phyloP scores from a whole-genome alignment of 2,797 vertebrate genomes.

The Furcifer pardalis region DNA sequence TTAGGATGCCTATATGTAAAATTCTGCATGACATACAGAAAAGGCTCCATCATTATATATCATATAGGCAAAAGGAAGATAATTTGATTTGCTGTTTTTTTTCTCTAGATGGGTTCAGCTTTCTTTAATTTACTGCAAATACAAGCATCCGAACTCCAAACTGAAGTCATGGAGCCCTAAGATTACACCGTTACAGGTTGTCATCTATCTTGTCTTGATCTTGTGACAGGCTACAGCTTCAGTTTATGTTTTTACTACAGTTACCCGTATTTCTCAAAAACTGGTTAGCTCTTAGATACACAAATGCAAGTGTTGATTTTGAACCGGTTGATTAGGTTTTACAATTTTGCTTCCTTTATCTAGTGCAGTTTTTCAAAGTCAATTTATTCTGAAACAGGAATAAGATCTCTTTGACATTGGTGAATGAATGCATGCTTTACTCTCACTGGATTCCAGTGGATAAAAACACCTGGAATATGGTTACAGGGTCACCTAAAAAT shows the following conservation, averaged over 20 bases:
- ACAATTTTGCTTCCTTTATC: constrained; percentile 38
- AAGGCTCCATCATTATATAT: constrained; percentile 64
- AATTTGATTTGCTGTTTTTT: constrained; percentile 71
- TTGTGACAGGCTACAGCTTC: constrained; percentile 71
- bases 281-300: constrained; percentile 46
- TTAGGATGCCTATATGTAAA: constrained; percentile 54
- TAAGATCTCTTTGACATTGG: constrained; percentile 41
- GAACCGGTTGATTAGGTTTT: constrained; percentile 48
- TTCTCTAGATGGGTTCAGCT: constrained; percentile 74
- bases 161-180: constrained; percentile 74
- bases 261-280: constrained; percentile 55
- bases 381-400: constrained; percentile 49
- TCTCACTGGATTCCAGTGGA: constrained; percentile 35
- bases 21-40: constrained; percentile 64
- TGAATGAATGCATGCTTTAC: constrained; percentile 29
- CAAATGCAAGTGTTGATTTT: constrained; percentile 36
- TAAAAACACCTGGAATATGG: constrained; percentile 39
- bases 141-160: constrained; percentile 72
- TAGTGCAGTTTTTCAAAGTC: constrained; percentile 31
- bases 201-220: constrained; percentile 73
- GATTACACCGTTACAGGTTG: constrained; percentile 74
- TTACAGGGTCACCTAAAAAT: constrained; percentile 35
- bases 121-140: constrained; percentile 74
- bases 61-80: constrained; percentile 67
- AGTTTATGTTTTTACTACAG: constrained; percentile 64